phyloP scores from a whole-genome alignment of 2,113 vertebrate species.

The Pangasianodon gigas region DNA sequence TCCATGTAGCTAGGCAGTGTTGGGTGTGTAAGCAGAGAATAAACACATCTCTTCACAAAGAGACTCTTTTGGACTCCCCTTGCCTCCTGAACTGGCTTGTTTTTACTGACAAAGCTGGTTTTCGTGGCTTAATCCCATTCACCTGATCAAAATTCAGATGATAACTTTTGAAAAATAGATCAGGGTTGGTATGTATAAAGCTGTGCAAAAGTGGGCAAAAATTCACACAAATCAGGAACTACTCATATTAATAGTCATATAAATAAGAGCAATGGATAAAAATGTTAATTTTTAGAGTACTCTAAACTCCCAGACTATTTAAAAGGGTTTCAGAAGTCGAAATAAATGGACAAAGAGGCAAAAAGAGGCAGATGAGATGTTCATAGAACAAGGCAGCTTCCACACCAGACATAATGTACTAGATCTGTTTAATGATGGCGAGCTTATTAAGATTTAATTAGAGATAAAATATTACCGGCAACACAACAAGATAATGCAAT shows the following conservation, averaged over 20 bases:
- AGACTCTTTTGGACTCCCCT: no score
- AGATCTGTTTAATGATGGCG: not conserved
- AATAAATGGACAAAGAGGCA: not conserved
- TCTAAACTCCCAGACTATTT: not conserved
- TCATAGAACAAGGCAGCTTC: not conserved
- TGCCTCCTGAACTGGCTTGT: not conserved
- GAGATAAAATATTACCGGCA: not conserved
- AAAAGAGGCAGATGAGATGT: not conserved
- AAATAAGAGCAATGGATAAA: not conserved
- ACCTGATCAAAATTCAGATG: not conserved
- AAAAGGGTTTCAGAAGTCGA: not conserved
- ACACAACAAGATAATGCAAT: constrained; percentile 14
- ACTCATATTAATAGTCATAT: not conserved
- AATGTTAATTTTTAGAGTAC: not conserved
- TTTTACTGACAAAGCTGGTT: not conserved
- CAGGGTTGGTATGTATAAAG: not conserved
- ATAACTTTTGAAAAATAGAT: not conserved
- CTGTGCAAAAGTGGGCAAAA: not conserved
- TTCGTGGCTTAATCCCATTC: not conserved
- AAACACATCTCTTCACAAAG: not conserved
- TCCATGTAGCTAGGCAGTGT: not conserved
- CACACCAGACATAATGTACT: not conserved
- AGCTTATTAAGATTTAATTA: not conserved
- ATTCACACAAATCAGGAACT: not conserved
- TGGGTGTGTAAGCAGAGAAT: not conserved